Evolutionary conservation across 2,888 invertebrate genomes (phyloP).

Genomic region (Diabrotica balteata): DNA sequence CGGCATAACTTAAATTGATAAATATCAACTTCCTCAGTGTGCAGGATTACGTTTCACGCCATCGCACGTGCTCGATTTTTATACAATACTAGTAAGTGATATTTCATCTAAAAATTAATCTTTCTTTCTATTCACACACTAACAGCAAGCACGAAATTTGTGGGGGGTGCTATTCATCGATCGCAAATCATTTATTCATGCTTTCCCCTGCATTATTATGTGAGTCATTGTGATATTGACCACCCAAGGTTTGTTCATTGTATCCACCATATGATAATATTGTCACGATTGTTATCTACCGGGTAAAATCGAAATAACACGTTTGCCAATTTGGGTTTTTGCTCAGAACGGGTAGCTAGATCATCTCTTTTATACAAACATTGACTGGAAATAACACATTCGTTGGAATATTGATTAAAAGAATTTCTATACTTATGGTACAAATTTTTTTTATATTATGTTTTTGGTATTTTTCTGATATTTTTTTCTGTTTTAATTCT

Average conservation of each 20-base stretch:
- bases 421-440: no score
- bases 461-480: no score
- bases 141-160: slow-evolving; percentile 9
- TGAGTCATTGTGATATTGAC: slow-evolving; percentile 24
- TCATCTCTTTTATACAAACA: no score
- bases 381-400: no score
- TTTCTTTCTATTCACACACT: not conserved
- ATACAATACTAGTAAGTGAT: not conserved
- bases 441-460: no score
- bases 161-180: slow-evolving; percentile 15
- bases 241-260: slow-evolving; percentile 21
- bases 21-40: slow-evolving; percentile 1
- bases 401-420: no score
- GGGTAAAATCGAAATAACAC: no score
- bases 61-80: not conserved
- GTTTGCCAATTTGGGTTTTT: no score
- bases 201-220: slow-evolving; percentile 9
- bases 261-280: slow-evolving; percentile 24
- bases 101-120: slow-evolving; percentile 12
- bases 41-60: not conserved
- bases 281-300: slow-evolving; percentile 15
- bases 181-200: slow-evolving; percentile 20
- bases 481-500: no score
- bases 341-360: no score
- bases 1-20: not conserved